A percentile compares a stretch with the other conserved stretches of the same genome.
These are phyloP conservation scores for Hermaeophaga mercurialis DNA, from an alignment of 2,888 invertebrate species.

Conservation along the genomic window DNA sequence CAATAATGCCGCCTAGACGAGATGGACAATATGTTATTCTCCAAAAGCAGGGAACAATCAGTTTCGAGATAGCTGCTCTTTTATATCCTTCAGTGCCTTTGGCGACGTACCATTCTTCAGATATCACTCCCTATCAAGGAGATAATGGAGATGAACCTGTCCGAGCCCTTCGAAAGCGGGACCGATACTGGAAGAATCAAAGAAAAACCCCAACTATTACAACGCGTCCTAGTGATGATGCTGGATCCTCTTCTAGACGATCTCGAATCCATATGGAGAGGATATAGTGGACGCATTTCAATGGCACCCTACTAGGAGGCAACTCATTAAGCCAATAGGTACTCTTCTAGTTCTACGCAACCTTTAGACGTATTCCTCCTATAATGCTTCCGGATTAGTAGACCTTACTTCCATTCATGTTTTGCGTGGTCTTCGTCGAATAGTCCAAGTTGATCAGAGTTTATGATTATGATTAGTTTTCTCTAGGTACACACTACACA, in stretches of 20 bases:
- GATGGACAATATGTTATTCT: conserved; percentile 47
- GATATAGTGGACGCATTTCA: conserved; percentile 12
- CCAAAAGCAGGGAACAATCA: conserved; percentile 18
- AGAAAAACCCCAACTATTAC: background rate
- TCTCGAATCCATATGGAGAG: conserved; percentile 31
- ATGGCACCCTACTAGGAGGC: no score
- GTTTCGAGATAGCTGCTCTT: conserved; percentile 25
- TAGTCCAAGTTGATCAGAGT: no score
- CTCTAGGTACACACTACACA: no score
- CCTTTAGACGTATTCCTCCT: no score
- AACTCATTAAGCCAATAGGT: no score
- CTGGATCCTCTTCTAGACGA: no score
- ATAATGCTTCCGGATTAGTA: no score
- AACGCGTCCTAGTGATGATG: no score
- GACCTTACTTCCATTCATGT: no score
- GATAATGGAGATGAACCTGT: background rate
- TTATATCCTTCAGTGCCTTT: conserved; percentile 14
- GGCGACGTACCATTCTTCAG: conserved; percentile 31
- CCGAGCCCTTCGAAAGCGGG: conserved; percentile 1
- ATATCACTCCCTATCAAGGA: background rate
- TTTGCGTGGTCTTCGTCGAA: no score
- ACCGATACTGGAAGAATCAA: background rate
- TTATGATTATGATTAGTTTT: no score
- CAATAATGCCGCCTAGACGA: conserved; percentile 35
- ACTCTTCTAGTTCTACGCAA: no score